Percentiles rank a stretch among this genome's conserved stretches.
These are phyloP conservation scores for Lithophane leautieri DNA, from an alignment of 2,888 invertebrate genomes.

Conservation along the genomic window DNA sequence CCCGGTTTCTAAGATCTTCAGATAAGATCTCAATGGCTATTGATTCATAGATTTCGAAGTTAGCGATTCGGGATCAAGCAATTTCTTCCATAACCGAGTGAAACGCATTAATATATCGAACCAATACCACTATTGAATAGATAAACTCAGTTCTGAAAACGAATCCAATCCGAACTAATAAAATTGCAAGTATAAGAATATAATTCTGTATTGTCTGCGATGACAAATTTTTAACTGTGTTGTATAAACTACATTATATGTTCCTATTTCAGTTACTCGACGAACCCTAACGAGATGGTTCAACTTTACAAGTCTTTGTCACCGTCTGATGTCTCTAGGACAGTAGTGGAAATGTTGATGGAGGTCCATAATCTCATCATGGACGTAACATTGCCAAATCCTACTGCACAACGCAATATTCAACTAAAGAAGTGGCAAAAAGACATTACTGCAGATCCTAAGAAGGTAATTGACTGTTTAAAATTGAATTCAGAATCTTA, in stretches of 20 bases:
- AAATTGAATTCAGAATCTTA: not conserved
- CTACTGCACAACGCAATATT: constrained; percentile 56
- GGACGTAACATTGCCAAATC: constrained; percentile 69
- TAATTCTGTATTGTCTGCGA: not conserved
- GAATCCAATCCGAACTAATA: not conserved
- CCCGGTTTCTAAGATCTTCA: not conserved
- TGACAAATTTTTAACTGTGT: not conserved
- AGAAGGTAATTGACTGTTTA: constrained; percentile 75
- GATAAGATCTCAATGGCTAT: not conserved
- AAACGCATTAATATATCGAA: not conserved
- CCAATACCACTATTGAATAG: not conserved
- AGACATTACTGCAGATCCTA: constrained; percentile 78
- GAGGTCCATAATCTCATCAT: constrained; percentile 64
- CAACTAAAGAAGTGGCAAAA: constrained; percentile 72
- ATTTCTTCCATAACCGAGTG: not conserved
- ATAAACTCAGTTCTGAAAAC: not conserved
- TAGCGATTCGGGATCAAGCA: not conserved
- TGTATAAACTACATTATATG: constrained; percentile 1
- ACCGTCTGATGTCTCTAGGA: constrained; percentile 46
- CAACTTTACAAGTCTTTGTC: constrained; percentile 62
- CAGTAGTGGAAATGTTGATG: constrained; percentile 68
- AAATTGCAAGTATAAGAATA: not conserved
- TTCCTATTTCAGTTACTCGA: constrained; percentile 86
- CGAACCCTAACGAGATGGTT: constrained; percentile 87
- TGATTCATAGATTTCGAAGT: not conserved